Conservation (phyloP, 2,113 vertebrate genomes). For the Psophia crepitans region DNA sequence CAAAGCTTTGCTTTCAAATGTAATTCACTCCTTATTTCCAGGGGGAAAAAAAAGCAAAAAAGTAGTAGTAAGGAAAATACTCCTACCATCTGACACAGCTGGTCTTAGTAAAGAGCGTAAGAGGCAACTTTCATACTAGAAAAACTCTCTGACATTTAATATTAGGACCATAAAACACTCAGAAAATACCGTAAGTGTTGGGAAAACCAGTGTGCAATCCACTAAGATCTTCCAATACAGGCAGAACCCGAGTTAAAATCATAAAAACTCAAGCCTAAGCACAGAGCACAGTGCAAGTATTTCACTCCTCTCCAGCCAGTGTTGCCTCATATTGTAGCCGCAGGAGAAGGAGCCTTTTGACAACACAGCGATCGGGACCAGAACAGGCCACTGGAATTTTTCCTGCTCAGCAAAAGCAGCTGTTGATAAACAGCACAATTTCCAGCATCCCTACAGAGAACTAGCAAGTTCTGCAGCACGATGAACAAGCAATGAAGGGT, state of each 20-base stretch:
- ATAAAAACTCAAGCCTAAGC: background rate
- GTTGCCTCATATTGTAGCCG: background rate
- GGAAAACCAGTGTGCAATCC: background rate
- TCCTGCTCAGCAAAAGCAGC: background rate
- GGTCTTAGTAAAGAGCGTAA: conserved; percentile 16
- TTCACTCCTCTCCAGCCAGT: background rate
- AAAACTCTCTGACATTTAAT: background rate
- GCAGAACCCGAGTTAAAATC: background rate
- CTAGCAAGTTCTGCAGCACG: background rate
- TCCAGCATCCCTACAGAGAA: background rate
- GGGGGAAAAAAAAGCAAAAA: background rate
- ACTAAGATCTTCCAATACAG: background rate
- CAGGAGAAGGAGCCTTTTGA: background rate
- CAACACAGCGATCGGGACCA: background rate
- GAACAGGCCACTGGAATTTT: background rate
- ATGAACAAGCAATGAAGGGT: background rate
- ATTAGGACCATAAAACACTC: background rate
- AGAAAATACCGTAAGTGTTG: background rate
- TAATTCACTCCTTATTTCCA: conserved; percentile 39
- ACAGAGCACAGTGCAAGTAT: background rate
- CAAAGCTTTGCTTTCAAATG: conserved; percentile 50
- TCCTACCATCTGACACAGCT: conserved; percentile 21
- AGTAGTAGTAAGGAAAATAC: conserved; percentile 17
- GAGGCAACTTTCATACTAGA: background rate
- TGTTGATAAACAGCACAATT: background rate